Evolutionary conservation across 2,888 invertebrate species (phyloP).

Genomic region (Pyrocoelia pectoralis): DNA sequence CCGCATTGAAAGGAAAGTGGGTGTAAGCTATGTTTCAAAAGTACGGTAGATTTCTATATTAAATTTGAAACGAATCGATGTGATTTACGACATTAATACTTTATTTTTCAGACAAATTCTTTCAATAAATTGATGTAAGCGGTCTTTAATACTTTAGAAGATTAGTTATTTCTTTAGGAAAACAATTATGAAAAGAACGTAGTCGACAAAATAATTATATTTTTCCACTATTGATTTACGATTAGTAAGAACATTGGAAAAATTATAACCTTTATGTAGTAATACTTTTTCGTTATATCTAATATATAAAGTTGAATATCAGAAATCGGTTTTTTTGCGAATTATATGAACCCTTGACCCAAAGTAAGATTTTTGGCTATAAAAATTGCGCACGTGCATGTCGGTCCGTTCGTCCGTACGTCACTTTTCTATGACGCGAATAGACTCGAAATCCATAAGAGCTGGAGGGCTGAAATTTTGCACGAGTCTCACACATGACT

Average conservation of each 20-base stretch:
- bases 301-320: too few species aligned
- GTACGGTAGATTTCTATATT: conserved; percentile 2
- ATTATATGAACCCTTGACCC: too few species aligned
- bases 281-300: too few species aligned
- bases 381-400: too few species aligned
- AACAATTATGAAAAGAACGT: background rate
- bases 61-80: conserved; percentile 4
- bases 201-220: background rate
- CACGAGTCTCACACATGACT: too few species aligned
- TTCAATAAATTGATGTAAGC: background rate
- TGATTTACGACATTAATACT: background rate
- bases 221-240: background rate
- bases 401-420: too few species aligned
- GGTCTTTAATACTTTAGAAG: background rate
- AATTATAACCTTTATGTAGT: too few species aligned
- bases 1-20: conserved; percentile 22
- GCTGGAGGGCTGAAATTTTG: too few species aligned
- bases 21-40: conserved; percentile 9
- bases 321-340: too few species aligned
- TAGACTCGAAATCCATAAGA: too few species aligned
- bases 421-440: too few species aligned
- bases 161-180: background rate
- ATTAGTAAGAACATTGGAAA: background rate
- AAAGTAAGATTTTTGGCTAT: too few species aligned
- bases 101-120: background rate